Evolutionary conservation across 2,888 invertebrate species (phyloP).

Genomic region (Busseola fusca): DNA sequence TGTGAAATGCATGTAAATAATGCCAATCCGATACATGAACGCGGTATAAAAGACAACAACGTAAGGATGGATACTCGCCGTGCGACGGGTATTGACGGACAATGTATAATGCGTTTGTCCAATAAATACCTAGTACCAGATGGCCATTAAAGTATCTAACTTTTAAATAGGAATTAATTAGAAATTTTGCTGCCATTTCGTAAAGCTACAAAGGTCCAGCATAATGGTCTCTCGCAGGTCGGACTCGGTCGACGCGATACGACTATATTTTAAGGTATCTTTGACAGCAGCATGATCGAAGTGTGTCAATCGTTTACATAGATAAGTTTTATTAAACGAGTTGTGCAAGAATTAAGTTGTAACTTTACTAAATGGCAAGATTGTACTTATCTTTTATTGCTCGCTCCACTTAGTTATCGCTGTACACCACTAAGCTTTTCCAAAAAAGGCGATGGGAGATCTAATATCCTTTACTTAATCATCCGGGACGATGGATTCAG

Average conservation of each 20-base stretch:
- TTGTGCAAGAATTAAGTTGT: slow-evolving; percentile 50
- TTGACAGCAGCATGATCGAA: slow-evolving; percentile 16
- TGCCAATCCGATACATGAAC: no score
- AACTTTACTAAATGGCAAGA: slow-evolving; percentile 11
- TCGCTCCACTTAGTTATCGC: not conserved
- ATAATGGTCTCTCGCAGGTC: not conserved
- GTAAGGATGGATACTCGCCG: no score
- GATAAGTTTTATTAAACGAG: slow-evolving; percentile 33
- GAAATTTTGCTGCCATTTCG: not conserved
- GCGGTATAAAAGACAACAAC: no score
- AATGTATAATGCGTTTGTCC: not conserved
- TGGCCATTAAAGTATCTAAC: not conserved
- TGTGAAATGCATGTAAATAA: slow-evolving; percentile 14
- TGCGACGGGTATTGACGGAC: slow-evolving; percentile 1
- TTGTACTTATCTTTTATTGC: slow-evolving; percentile 4
- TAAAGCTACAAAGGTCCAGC: not conserved
- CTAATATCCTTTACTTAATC: not conserved
- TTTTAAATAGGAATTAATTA: not conserved
- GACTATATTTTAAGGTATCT: slow-evolving; percentile 6
- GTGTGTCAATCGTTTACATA: slow-evolving; percentile 45
- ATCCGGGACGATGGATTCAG: not conserved
- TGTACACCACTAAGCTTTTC: slow-evolving; percentile 6
- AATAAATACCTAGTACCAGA: not conserved
- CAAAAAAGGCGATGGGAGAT: slow-evolving; percentile 6
- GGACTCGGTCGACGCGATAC: slow-evolving; percentile 7